Evolutionary conservation across 2,888 invertebrate species (phyloP), one percentile per base, ranked within the genome.

Genomic region (Tipula lateralis): DNA sequence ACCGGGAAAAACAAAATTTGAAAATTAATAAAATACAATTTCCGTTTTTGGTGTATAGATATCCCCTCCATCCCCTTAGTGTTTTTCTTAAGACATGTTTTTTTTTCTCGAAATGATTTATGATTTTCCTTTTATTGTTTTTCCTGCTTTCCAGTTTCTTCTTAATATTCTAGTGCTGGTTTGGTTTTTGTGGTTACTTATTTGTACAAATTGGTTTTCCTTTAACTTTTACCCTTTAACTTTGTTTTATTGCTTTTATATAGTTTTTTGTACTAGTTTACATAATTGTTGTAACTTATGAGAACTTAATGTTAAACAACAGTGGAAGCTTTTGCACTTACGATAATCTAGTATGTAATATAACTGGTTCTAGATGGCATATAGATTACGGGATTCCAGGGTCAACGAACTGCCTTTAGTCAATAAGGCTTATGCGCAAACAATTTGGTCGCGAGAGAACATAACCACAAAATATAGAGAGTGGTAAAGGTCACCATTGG

Each of bases 1-100:
- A 9, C 66, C 24, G 66, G 24, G 66, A 66, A 66, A 44, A 66
- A 66, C 66, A 24, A 66, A 66, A 66, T 66, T 66, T 66, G 66
- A 66, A 66, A 66, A 66, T 66, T 66, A 66, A 66, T 66, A 66
- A 66, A 66, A 66, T 66, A 66, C 66, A 66, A 66, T 66, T 66
- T 66, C 66, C 66, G 66, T 66, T 66, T 66, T 66, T 16, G 16
- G 44, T n/a, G 44, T 39, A 2, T 66, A 24, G 9, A 66, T 66
- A 66, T 66, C 24, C n/a, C n/a, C 66, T 66, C 66, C 66, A 24
- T 66, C 66, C n/a, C n/a, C 66, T 66, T 44, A 44, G n/a, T 44
- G 12, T 44, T 39, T 44, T 66, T 66, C 66, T 66, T 66, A 24
- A 66, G 24, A 66, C 12, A 24, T 66, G 7, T 66, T 66, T 66